phyloP scores from a whole-genome alignment of 2,797 vertebrate genomes.

The Myotis planiceps region DNA sequence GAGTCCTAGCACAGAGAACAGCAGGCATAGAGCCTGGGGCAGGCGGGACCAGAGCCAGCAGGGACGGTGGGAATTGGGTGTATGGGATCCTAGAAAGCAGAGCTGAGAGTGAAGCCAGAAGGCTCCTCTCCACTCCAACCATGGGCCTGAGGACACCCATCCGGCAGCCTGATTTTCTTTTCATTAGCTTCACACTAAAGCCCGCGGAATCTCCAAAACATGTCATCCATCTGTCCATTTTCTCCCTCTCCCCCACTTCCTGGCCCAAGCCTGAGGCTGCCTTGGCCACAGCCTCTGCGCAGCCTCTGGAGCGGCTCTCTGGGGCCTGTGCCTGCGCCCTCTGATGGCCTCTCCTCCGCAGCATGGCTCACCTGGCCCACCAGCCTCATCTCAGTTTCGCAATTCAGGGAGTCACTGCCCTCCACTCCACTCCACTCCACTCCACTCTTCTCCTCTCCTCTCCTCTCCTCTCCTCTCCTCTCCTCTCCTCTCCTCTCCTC shows the following conservation, averaged over 20 bases:
- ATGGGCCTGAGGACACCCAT: not conserved
- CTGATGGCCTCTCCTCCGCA: not conserved
- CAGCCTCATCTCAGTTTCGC: not conserved
- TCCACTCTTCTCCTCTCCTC: too few species aligned
- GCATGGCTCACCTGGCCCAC: accelerated
- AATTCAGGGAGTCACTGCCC: not conserved
- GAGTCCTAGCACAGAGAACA: not conserved
- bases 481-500: too few species aligned
- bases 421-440: not conserved
- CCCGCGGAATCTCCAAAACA: not conserved
- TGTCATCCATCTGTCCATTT: not conserved
- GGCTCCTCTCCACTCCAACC: not conserved
- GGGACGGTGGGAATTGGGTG: not conserved
- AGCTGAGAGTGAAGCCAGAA: not conserved
- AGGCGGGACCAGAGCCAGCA: not conserved
- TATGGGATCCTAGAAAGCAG: not conserved
- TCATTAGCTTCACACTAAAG: not conserved
- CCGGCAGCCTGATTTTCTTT: not conserved
- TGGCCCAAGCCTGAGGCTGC: not conserved
- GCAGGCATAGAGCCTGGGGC: not conserved
- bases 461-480: not conserved
- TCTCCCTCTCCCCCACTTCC: accelerated
- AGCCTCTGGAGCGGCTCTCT: not conserved
- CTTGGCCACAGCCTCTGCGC: accelerated
- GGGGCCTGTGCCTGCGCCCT: not conserved